Evolutionary conservation across 2,113 vertebrate genomes (phyloP), one percentile per base, ranked within the genome.

Genomic region (Gambusia holbrooki): DNA sequence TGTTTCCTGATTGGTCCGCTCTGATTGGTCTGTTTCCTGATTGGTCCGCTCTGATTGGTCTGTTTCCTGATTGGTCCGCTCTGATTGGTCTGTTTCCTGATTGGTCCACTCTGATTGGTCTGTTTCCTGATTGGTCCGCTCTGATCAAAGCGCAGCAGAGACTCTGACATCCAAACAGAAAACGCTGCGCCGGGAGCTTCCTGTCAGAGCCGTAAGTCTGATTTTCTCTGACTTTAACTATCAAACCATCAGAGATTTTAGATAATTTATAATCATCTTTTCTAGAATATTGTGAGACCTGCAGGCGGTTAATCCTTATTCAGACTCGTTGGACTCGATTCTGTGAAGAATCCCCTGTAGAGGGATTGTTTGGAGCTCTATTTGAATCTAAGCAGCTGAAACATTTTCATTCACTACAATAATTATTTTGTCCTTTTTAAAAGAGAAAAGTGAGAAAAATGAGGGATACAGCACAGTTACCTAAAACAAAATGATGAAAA

Each of bases 161-260:
- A 30, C 25, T 10, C 13, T 51, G 28, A 66, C 69, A 66, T 28
- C 1, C 62, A 61, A 17, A 27, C 37, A 60, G 25, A 74, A 15
- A 71, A 30, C 62, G 66, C 6, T 27, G 63, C 69, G 76, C 13
- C 63, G 64, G 67, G 69, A 84, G 72, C 83, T 73, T 37, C 72
- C 22, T 69, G 30, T 71, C 68, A 60, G 58, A 80, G 29, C 64
- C 74, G 73, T 87, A 71, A 88, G 89, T 87, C 27, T 66, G 68
- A 71, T 48, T 69, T 33, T 69, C 70, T 74, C 61, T 61, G 37
- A 2, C n/a, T 28, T 45, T 37, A 48, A 58, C 25, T 58, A 25
- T 25, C 10, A 25, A 58, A 58, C 6, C 7, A 22, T 5, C 14
- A 54, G 6, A 25, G 51, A 54, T 54, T 25, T 54, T 25, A 54